phyloP scores from a whole-genome alignment of 2,888 invertebrate genomes.

The Trypoxylon attenuatum region DNA sequence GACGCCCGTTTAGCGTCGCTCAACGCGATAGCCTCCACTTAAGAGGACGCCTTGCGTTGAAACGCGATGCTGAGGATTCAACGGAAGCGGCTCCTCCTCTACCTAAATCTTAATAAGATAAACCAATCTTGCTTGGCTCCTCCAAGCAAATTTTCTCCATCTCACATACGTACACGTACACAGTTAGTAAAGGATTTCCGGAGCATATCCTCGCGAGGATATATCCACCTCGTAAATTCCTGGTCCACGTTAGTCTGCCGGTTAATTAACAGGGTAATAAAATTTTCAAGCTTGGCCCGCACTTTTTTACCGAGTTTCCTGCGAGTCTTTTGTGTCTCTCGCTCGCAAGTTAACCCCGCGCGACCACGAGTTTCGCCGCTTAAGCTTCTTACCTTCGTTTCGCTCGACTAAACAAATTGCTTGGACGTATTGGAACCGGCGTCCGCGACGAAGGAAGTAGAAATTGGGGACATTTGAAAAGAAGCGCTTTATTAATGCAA shows the following conservation, averaged over 20 bases:
- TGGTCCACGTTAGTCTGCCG: slow-evolving; percentile 34
- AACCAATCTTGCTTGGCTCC: neutral
- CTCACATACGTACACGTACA: too few relatives aligned
- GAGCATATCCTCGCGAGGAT: neutral
- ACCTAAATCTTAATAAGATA: neutral
- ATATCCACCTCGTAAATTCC: slow-evolving; percentile 28
- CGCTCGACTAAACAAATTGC: too few relatives aligned
- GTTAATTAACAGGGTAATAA: slow-evolving; percentile 38
- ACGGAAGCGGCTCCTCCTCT: too few relatives aligned
- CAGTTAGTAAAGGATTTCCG: too few relatives aligned
- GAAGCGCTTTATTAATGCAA: too few relatives aligned
- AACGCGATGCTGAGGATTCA: too few relatives aligned
- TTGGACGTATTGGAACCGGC: too few relatives aligned
- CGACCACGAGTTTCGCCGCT: slow-evolving; percentile 18
- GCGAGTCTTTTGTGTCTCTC: slow-evolving; percentile 22
- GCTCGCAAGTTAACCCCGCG: slow-evolving; percentile 34
- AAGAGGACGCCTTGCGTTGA: neutral
- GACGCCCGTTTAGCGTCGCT: slow-evolving; percentile 16
- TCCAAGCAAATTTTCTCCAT: too few relatives aligned
- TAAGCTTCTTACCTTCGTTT: too few relatives aligned
- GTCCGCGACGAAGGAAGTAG: too few relatives aligned
- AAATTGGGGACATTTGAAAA: too few relatives aligned
- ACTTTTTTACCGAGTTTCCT: slow-evolving; percentile 25
- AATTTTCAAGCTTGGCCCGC: slow-evolving; percentile 30
- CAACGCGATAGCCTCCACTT: neutral